These are phyloP conservation scores for Cheilosia pagana DNA, from an alignment of 2,888 invertebrate species.

Conservation along the genomic window DNA sequence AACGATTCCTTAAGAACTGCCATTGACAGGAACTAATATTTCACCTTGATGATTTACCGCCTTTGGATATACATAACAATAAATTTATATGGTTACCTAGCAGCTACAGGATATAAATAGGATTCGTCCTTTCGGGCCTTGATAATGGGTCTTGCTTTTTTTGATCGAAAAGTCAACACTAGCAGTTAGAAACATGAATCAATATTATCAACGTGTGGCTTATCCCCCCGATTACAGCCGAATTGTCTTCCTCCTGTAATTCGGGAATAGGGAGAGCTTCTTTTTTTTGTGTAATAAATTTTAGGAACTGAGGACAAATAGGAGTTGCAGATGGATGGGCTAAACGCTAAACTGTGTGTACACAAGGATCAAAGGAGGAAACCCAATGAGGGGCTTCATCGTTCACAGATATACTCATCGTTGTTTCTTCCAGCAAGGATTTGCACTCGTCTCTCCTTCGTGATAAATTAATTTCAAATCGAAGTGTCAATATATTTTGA, in stretches of 20 bases:
- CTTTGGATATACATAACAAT: constrained; percentile 23
- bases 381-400: not conserved
- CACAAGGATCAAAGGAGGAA: constrained; percentile 18
- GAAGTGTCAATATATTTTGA: constrained; percentile 58
- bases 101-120: constrained; percentile 1
- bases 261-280: not conserved
- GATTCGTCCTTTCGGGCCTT: not conserved
- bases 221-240: not conserved
- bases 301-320: constrained; percentile 15
- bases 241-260: not conserved
- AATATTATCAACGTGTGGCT: constrained; percentile 18
- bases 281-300: constrained; percentile 11
- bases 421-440: constrained; percentile 6
- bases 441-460: not conserved
- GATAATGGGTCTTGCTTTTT: constrained; percentile 4
- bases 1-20: not conserved
- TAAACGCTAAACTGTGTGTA: not conserved
- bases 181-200: constrained; percentile 29
- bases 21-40: constrained; percentile 14
- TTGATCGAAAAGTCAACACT: constrained; percentile 34
- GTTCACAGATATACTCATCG: not conserved
- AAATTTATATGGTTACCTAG: not conserved
- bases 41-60: constrained; percentile 29
- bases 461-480: constrained; percentile 53
- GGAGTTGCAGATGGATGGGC: not conserved